These are phyloP conservation scores for Noctua fimbriata DNA, from an alignment of 2,888 invertebrate species.

Conservation along the genomic window DNA sequence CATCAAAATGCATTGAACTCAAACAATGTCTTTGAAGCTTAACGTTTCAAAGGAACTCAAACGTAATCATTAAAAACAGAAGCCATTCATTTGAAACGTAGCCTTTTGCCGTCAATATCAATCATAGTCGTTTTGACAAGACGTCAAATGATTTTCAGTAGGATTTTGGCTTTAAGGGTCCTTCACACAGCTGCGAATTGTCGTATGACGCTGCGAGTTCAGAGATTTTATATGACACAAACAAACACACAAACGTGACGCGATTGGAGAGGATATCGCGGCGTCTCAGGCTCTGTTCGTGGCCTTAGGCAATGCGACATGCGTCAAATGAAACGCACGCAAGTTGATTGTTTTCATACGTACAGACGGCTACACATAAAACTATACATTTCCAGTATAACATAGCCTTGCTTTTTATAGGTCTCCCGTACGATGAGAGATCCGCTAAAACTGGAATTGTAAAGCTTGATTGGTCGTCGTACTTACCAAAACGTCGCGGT, in stretches of 20 bases:
- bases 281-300: background rate
- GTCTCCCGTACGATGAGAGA: no score
- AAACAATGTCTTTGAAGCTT: slow-evolving; percentile 50
- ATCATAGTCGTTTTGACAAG: slow-evolving; percentile 60
- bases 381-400: no score
- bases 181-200: background rate
- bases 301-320: background rate
- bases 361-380: background rate
- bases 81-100: slow-evolving; percentile 53
- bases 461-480: background rate
- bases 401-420: no score
- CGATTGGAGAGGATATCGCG: background rate
- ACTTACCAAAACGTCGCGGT: background rate
- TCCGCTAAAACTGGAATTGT: no score
- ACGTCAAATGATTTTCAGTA: slow-evolving; percentile 58
- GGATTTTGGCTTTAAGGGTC: slow-evolving; percentile 15
- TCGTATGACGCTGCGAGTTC: background rate
- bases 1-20: slow-evolving; percentile 57
- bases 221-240: background rate
- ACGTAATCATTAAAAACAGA: slow-evolving; percentile 61
- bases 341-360: background rate
- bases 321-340: background rate
- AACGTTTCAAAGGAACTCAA: slow-evolving; percentile 52
- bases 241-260: background rate
- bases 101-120: slow-evolving; percentile 59